Evolutionary conservation across 2,888 invertebrate genomes (phyloP), one percentile per base, ranked within the genome.

Genomic region (Cerastis rubricosa): DNA sequence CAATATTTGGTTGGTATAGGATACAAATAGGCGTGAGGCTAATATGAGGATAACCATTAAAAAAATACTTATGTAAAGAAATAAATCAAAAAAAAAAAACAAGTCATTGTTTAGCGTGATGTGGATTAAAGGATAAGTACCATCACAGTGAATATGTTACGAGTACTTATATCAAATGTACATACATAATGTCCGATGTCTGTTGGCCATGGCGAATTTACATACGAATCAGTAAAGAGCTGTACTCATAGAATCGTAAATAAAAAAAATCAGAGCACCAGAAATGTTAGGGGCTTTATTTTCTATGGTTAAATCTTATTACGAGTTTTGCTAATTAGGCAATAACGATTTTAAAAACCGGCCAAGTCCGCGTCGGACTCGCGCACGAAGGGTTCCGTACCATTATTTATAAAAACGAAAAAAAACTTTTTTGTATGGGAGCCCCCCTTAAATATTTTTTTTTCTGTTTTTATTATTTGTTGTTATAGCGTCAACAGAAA

Each of bases 191-290:
- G n/a, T 29, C 25, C 25, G 29, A 68, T 59, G 71, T 71, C 19
- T 70, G 29, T 51, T 76, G 80, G 40, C 81, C 81, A 71, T 74
- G 81, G 71, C 7, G 12, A 59, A 81, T 83, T 84, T 75, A 79
- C 75, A 86, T 84, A 69, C 57, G 63, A 57, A 81, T 71, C 66
- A 51, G 40, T 57, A 61, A 14, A 47, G 35, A 47, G 9, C 47
- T 57, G 40, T 14, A 63, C n/a, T n/a, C 43, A 47, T 14, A 51
- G 59, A 80, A 61, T 80, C 4, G 45, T 54, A 54, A 66, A 61
- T 80, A 54, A 25, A 35, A 25, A 40, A 17, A 35, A 40, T 57
- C 19, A 17, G 63, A 25, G 1, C 19, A 35, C 8, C 11, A 12
- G 35, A 25, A 57, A 7, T 57, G 25, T 57, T 14, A 25, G n/a